Evolutionary conservation across 2,888 invertebrate species (phyloP).

Genomic region (Perizoma affinitatum): DNA sequence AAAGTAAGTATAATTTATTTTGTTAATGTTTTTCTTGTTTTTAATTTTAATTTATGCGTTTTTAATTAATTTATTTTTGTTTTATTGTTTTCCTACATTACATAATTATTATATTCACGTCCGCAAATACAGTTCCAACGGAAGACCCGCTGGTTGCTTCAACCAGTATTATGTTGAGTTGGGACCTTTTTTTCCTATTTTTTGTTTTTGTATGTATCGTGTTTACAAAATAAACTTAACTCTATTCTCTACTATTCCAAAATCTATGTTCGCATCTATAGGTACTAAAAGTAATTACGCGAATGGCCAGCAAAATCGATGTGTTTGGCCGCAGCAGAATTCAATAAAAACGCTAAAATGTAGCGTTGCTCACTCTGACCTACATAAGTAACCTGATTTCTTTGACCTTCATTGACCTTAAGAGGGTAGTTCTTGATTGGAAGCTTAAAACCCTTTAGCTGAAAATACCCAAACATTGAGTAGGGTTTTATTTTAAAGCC

Average conservation of each 20-base stretch:
- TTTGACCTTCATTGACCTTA: constrained; percentile 18
- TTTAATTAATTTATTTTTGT: too few species aligned
- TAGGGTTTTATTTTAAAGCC: constrained; percentile 8
- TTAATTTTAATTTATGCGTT: too few species aligned
- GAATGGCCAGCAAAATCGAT: constrained; percentile 10
- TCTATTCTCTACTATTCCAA: background rate
- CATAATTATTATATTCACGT: too few species aligned
- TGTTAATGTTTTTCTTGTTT: too few species aligned
- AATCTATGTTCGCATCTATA: background rate
- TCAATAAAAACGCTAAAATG: constrained; percentile 22
- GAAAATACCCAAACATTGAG: constrained; percentile 17
- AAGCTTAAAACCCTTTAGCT: constrained; percentile 6
- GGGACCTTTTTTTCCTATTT: too few species aligned
- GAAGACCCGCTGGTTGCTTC: too few species aligned
- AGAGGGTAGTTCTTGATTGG: constrained; percentile 14
- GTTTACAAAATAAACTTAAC: too few species aligned
- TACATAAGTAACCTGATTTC: constrained; percentile 24
- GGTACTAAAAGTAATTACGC: constrained; percentile 10
- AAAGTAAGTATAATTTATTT: too few species aligned
- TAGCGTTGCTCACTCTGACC: constrained; percentile 14
- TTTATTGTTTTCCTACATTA: too few species aligned
- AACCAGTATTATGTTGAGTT: too few species aligned
- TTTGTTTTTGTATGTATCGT: too few species aligned
- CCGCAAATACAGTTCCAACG: too few species aligned
- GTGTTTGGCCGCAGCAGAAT: constrained; percentile 17